Conservation (phyloP, 2,888 invertebrate genomes). For the Acanthoscelides obtectus region DNA sequence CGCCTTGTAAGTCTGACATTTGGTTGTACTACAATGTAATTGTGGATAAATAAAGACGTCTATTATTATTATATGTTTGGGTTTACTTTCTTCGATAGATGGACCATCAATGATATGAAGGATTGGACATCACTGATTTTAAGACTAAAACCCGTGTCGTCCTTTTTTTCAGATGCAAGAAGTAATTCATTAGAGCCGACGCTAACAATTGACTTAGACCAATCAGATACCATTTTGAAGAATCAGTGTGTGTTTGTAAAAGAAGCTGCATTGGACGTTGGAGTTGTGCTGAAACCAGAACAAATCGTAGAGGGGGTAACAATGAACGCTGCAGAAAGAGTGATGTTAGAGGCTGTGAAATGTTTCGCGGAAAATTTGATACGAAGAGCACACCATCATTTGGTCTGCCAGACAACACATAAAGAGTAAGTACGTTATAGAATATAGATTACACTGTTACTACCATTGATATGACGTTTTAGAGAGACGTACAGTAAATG, state of each 20-base stretch:
- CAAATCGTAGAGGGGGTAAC: constrained; percentile 47
- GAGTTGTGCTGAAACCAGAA: constrained; percentile 47
- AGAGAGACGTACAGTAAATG: too few relatives aligned
- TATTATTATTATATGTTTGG: too few relatives aligned
- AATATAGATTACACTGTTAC: too few relatives aligned
- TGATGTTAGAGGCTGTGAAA: constrained; percentile 50
- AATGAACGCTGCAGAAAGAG: constrained; percentile 49
- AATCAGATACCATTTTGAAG: constrained; percentile 32
- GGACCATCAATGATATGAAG: too few relatives aligned
- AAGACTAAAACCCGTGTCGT: too few relatives aligned
- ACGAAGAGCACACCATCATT: constrained; percentile 34
- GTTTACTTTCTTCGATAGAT: too few relatives aligned
- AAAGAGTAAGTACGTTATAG: constrained; percentile 17
- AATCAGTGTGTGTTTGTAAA: constrained; percentile 45
- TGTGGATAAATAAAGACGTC: too few relatives aligned
- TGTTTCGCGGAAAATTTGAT: constrained; percentile 53
- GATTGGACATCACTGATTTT: too few relatives aligned
- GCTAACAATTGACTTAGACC: constrained; percentile 19
- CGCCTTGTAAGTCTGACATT: too few relatives aligned
- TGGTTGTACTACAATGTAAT: too few relatives aligned
- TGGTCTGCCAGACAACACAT: constrained; percentile 28
- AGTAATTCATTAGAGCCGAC: background rate
- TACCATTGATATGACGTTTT: too few relatives aligned
- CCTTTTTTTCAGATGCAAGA: constrained; percentile 11
- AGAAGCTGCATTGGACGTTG: constrained; percentile 46